phyloP scores from a whole-genome alignment of 1,140 invertebrate genomes.

The Frieseomelitta varia region DNA sequence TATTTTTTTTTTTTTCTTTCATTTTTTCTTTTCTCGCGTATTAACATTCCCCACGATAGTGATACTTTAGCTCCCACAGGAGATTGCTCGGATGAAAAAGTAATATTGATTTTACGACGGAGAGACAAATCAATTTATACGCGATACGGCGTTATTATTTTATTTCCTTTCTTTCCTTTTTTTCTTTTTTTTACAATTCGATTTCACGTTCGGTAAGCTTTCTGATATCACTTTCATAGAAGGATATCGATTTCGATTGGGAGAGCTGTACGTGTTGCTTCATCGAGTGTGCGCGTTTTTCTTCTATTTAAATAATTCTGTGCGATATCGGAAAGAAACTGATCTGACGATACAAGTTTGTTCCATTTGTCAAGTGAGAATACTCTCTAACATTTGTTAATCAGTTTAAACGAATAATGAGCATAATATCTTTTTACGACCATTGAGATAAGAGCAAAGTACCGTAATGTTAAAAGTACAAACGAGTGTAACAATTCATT shows the following conservation, averaged over 20 bases:
- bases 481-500: no score
- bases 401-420: no score
- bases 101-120: background rate
- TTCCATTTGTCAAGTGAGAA: no score
- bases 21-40: background rate
- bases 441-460: no score
- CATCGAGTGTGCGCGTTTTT: background rate
- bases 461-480: no score
- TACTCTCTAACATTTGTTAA: no score
- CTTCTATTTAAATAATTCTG: background rate
- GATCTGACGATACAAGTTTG: no score
- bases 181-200: background rate
- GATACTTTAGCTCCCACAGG: background rate
- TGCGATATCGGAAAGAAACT: background rate
- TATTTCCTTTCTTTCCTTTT: no score
- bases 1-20: no score
- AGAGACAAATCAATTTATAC: background rate
- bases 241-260: constrained; percentile 2
- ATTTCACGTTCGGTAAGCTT: background rate
- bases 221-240: background rate
- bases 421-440: no score
- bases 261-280: background rate
- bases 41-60: background rate
- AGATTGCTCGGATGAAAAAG: background rate
- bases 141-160: background rate